A percentile compares a stretch with the other conserved stretches of the same genome.
Conservation (phyloP, 37 sponge, comb jelly and placozoan genomes). For the Mnemiopsis leidyi region DNA sequence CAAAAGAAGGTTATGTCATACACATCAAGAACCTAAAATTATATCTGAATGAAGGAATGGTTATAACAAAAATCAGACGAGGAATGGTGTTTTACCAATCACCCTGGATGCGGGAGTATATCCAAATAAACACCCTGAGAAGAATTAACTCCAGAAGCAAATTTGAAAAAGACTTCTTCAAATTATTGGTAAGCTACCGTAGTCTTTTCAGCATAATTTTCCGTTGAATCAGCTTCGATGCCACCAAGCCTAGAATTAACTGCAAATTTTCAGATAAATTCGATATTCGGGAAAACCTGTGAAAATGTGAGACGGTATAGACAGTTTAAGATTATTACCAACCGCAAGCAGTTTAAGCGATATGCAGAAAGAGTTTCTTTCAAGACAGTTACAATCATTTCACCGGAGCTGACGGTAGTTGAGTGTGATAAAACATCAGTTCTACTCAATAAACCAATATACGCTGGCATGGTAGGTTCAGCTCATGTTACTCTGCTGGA, state of each 20-base stretch:
- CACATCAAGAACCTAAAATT: not conserved
- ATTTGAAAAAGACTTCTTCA: constrained; percentile 8
- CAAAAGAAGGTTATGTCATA: not conserved
- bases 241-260: too few species aligned
- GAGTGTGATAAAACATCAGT: not conserved
- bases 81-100: not conserved
- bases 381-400: not conserved
- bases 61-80: not conserved
- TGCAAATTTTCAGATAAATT: constrained; percentile 10
- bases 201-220: too few species aligned
- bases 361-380: not conserved
- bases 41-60: not conserved
- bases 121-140: not conserved
- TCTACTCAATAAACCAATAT: constrained; percentile 21
- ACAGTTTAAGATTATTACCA: not conserved
- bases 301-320: not conserved
- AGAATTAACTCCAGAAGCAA: constrained; percentile 27
- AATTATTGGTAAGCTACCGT: not conserved
- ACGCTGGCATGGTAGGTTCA: constrained; percentile 33
- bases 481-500: too few species aligned
- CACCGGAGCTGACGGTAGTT: not conserved
- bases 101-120: not conserved
- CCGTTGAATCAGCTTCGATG: too few species aligned
- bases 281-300: constrained; percentile 28
- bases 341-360: not conserved